Conservation (phyloP, 92 coral and sea anemone genomes). For the Montipora capitata region DNA sequence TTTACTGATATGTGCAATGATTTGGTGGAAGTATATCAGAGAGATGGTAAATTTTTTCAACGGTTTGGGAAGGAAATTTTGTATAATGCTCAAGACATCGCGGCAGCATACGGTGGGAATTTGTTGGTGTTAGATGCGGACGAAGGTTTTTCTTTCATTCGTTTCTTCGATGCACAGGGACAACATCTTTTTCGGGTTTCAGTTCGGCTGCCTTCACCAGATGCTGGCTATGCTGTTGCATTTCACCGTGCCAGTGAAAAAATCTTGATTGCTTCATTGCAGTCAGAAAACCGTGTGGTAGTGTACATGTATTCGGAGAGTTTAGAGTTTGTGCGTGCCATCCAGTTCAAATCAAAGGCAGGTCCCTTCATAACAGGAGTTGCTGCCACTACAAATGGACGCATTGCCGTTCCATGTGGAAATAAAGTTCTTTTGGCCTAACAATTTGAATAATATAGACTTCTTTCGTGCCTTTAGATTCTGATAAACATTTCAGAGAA, state of each 20-base stretch:
- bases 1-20: background rate
- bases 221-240: slow-evolving; percentile 3
- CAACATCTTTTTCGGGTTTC: background rate
- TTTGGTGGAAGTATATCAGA: slow-evolving; percentile 13
- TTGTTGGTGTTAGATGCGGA: slow-evolving; percentile 19
- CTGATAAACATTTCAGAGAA: too few species aligned
- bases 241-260: slow-evolving; percentile 22
- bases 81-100: slow-evolving; percentile 24
- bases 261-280: slow-evolving; percentile 30
- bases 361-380: slow-evolving; percentile 36
- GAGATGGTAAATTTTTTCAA: background rate
- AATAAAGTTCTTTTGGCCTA: slow-evolving; percentile 8
- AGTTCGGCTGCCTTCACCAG: slow-evolving; percentile 2
- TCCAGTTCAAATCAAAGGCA: slow-evolving; percentile 11
- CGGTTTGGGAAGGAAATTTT: slow-evolving; percentile 21
- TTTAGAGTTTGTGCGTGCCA: background rate
- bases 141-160: background rate
- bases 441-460: too few species aligned
- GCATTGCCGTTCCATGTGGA: slow-evolving; percentile 31
- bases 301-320: slow-evolving; percentile 13
- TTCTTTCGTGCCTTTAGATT: too few species aligned
- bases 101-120: slow-evolving; percentile 8
- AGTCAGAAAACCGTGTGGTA: background rate
- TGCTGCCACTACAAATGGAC: slow-evolving; percentile 10
- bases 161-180: slow-evolving; percentile 20